phyloP scores from a whole-genome alignment of 2,797 vertebrate species.

The Hippopotamyrus pictus region DNA sequence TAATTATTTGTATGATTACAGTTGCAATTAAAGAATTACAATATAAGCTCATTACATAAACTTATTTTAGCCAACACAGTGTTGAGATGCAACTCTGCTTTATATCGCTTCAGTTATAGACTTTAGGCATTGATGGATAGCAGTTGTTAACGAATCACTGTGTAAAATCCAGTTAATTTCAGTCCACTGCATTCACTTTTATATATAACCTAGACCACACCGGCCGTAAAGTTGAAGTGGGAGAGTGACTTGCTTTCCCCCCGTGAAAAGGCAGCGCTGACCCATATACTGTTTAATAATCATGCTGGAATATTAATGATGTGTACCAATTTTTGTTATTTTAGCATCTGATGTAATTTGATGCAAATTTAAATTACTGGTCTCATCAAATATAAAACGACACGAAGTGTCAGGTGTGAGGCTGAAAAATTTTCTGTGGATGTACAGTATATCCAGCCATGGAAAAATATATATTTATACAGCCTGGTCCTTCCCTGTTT shows the following conservation, averaged over 20 bases:
- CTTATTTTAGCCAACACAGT: neutral
- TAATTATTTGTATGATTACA: neutral
- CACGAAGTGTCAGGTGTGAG: neutral
- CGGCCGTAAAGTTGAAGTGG: neutral
- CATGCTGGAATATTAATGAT: conserved; percentile 55
- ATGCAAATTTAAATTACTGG: conserved; percentile 55
- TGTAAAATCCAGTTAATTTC: conserved; percentile 10
- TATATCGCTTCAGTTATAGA: neutral
- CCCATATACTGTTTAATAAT: conserved; percentile 25
- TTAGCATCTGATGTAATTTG: conserved; percentile 36
- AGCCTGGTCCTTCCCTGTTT: no score
- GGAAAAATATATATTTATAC: no score
- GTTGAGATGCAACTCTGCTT: neutral
- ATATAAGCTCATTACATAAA: neutral
- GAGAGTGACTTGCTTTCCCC: neutral
- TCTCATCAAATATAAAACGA: conserved; percentile 56
- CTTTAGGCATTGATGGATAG: neutral
- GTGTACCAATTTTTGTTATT: conserved; percentile 50
- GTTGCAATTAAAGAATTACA: neutral
- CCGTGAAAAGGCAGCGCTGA: neutral
- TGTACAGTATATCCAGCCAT: neutral
- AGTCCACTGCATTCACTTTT: neutral
- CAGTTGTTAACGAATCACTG: neutral
- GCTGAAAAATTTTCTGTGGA: neutral
- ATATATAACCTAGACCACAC: neutral